Percentiles rank a stretch among this genome's conserved stretches.
These are phyloP conservation scores for Eretmocerus hayati DNA, from an alignment of 2,888 invertebrate species.

Conservation along the genomic window DNA sequence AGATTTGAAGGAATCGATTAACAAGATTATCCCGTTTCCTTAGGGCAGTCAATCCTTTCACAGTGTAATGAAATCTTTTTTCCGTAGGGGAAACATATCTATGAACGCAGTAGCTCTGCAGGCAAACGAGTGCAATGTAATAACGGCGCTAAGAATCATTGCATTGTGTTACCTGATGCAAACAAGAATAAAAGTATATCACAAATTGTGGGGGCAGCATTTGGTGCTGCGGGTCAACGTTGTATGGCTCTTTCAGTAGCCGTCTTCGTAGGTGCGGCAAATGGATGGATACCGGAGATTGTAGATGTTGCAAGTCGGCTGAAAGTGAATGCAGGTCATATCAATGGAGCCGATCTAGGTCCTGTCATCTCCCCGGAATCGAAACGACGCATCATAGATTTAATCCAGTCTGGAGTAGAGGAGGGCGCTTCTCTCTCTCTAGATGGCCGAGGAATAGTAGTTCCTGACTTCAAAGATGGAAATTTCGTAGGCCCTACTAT, in stretches of 20 bases:
- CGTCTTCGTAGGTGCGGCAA: conserved; percentile 76
- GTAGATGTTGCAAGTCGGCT: conserved; percentile 73
- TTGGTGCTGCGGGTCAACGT: conserved; percentile 97
- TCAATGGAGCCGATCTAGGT: conserved; percentile 75
- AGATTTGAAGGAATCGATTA: too few relatives aligned
- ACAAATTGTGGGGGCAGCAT: conserved; percentile 88
- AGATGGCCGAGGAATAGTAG: conserved; percentile 79
- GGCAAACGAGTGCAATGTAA: conserved; percentile 97
- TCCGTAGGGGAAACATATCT: conserved; percentile 80
- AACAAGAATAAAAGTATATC: conserved; percentile 95
- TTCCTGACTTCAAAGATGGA: conserved; percentile 88
- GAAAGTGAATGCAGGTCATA: conserved; percentile 86
- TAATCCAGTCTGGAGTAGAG: conserved; percentile 76
- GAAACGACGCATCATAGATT: conserved; percentile 71
- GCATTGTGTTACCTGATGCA: conserved; percentile 93
- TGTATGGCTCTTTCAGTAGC: conserved; percentile 98
- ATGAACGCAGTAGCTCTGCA: conserved; percentile 79
- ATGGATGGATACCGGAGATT: conserved; percentile 90
- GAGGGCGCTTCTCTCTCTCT: conserved; percentile 83
- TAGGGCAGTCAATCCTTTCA: too few relatives aligned
- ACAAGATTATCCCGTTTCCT: too few relatives aligned
- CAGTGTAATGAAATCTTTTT: too few relatives aligned
- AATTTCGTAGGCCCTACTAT: conserved; percentile 98
- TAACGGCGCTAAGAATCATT: conserved; percentile 99
- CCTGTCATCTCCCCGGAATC: conserved; percentile 92